Evolutionary conservation across 2,113 vertebrate species (phyloP), one percentile per base, ranked within the genome.

Genomic region (Sminthopsis crassicaudata): DNA sequence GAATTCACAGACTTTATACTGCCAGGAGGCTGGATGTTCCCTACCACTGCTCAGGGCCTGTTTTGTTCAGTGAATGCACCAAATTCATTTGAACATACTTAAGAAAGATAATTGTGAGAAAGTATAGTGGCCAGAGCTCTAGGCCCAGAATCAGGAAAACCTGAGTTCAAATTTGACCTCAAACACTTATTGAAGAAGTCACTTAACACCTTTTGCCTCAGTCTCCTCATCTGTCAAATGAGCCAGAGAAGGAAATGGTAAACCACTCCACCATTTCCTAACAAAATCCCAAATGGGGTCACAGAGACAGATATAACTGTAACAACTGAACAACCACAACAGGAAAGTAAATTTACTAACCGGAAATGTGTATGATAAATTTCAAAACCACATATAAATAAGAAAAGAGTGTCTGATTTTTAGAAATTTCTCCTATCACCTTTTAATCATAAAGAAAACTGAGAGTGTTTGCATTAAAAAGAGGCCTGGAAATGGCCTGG

Each of bases 401-500:
- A 90, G 55, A 93, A 94, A 30, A 76, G 91, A 88, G 46, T 90
- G 42, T 67, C 48, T 8, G n/a, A 52, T 95, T 90, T 84, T 95
- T 96, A 90, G 53, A 22, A 95, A 92, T 92, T 88, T 92, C 26
- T 67, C 46, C 23, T 42, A 76, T 6, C 54, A 90, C 14, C 14
- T 90, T 96, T 96, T n/a, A 93, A 27, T 48, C 42, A 14, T 92
- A 42, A 84, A 91, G 50, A 92, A 95, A 96, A 92, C 51, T 27
- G 48, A 92, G 60, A 26, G 14, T 90, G 54, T 12, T 60, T 92
- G 22, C 90, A 12, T 26, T 53, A 42, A n/a, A 84, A 2, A n/a
- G 67, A 84, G 91, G 92, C 57, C 25, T 91, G 90, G 27, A 94
- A 48, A 92, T 90, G 67, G 1, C 4, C 0, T 25, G 2, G 8